Evolutionary conservation across 2,113 vertebrate species (phyloP), one percentile per base, ranked within the genome.

Genomic region (Chrysochloris asiatica): DNA sequence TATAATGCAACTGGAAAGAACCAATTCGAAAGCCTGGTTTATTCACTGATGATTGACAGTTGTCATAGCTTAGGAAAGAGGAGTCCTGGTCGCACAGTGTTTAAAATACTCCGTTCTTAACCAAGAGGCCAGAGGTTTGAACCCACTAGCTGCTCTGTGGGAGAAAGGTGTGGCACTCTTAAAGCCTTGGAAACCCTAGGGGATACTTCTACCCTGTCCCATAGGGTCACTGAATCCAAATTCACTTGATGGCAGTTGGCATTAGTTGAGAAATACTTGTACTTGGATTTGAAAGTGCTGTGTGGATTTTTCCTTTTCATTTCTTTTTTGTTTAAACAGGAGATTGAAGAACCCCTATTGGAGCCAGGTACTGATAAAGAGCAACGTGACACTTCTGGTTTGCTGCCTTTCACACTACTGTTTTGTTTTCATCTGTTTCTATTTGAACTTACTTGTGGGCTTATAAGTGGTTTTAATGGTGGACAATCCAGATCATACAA

Each of bases 331-430:
- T 94, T 48, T 92, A 76, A 92, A 63, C 93, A 98, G 98, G 98
- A 98, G 30, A 96, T 94, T 88, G 98, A 98, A 89, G 98, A 98
- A 33, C 82, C 96, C 8, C 97, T 97, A 54, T 97, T 97, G 97
- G 98, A 98, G 96, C 98, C 98, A 99, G 99, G 99, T 99, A 99
- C 98, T 98, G 98, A 97, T 97, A 91, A n/a, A 71, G 77, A 89
- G 83, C 95, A 94, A 80, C 92, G 41, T 75, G 10, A 14, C 71
- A 93, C 22, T 78, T 94, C 56, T 59, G 83, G 41, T 3, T 93
- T 95, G 90, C 83, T 89, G 73, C 86, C 95, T 97, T 94, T 72
- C 80, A 52, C 95, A 48, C 96, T 71, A 89, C 72, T 86, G 80
- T 59, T 89, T 65, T 56, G 92, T 95, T 87, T 83, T 69, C 56